Evolutionary conservation across 2,113 vertebrate species (phyloP).

Genomic region (Nanorana parkeri): DNA sequence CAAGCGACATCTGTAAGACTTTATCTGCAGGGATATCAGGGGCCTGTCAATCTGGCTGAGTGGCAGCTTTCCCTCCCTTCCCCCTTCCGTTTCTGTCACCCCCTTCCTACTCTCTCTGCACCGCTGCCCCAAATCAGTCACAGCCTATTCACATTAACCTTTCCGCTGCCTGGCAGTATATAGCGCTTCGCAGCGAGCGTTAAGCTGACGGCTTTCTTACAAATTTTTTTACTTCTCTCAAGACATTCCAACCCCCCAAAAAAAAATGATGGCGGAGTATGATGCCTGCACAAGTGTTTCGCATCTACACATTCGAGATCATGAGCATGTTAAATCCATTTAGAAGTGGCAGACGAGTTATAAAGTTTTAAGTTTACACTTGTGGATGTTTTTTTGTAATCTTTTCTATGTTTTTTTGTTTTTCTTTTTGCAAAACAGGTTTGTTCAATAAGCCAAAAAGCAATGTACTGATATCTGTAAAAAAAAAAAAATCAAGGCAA

Average conservation of each 20-base stretch:
- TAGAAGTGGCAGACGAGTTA: no score
- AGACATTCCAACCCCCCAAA: no score
- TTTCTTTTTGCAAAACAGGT: no score
- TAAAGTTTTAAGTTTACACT: no score
- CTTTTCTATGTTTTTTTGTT: no score
- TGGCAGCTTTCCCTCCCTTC: constrained; percentile 67
- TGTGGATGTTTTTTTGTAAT: no score
- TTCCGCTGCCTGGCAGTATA: background rate
- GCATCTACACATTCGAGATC: background rate
- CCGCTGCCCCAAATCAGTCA: constrained; percentile 69
- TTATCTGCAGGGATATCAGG: constrained; percentile 78
- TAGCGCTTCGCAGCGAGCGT: background rate
- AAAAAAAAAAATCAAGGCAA: no score
- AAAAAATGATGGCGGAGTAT: background rate
- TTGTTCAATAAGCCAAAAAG: no score
- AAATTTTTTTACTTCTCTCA: background rate
- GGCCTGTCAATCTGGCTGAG: constrained; percentile 70
- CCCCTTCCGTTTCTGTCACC: constrained; percentile 43
- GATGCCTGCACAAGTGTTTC: background rate
- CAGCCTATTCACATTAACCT: constrained; percentile 57
- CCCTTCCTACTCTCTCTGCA: constrained; percentile 55
- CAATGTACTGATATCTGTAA: no score
- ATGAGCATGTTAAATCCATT: background rate
- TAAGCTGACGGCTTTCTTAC: background rate
- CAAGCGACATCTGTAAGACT: constrained; percentile 74